These are phyloP conservation scores for Rhinichthys klamathensis DNA, from an alignment of 2,113 vertebrate genomes.

Conservation along the genomic window DNA sequence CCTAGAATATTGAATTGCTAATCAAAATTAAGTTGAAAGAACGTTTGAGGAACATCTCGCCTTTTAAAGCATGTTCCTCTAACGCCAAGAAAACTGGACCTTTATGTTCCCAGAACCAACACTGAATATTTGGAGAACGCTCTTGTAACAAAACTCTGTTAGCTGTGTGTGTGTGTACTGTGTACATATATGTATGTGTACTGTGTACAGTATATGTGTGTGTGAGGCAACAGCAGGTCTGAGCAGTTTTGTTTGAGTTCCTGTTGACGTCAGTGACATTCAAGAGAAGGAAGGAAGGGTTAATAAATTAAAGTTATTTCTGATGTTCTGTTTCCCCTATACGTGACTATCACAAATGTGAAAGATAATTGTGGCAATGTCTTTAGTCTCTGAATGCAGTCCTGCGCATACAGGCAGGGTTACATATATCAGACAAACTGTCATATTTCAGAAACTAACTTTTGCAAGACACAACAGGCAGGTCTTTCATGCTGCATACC, in stretches of 20 bases:
- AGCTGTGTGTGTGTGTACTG: too few relatives aligned
- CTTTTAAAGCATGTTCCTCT: too few relatives aligned
- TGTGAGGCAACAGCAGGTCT: not conserved
- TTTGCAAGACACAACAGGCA: conserved; percentile 83
- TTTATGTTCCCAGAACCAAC: too few relatives aligned
- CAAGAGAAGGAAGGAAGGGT: not conserved
- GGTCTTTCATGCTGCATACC: conserved; percentile 80
- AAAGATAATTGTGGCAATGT: not conserved
- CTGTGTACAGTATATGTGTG: too few relatives aligned
- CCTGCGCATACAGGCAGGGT: not conserved
- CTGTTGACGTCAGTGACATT: not conserved
- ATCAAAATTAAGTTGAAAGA: too few relatives aligned
- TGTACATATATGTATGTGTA: not conserved
- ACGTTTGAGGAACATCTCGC: too few relatives aligned
- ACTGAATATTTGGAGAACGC: too few relatives aligned
- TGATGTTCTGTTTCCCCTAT: not conserved
- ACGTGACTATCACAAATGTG: not conserved
- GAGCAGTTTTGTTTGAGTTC: not conserved
- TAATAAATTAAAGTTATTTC: not conserved
- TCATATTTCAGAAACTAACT: conserved; percentile 76
- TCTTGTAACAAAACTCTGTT: too few relatives aligned
- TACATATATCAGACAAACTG: conserved; percentile 63
- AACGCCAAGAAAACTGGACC: too few relatives aligned
- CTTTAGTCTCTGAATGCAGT: not conserved
- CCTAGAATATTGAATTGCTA: too few relatives aligned